Evolutionary conservation across 1,140 invertebrate species (phyloP).

Genomic region (Pachypeltis micranthus): DNA sequence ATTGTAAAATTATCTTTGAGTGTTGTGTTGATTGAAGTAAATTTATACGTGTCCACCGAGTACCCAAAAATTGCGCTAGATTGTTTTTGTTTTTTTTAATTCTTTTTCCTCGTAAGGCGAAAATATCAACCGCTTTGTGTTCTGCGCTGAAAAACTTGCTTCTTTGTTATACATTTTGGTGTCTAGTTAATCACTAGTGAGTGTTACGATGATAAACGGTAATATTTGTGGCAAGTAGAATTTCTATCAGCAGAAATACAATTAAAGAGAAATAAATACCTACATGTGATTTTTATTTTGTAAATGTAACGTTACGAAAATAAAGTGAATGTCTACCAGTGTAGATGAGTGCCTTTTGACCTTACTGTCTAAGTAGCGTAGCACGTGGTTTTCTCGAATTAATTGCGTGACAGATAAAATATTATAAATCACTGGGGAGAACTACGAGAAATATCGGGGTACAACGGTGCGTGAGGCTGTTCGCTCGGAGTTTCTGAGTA

Average conservation of each 20-base stretch:
- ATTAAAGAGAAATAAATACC: background rate
- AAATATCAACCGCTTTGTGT: too few species aligned
- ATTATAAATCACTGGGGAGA: too few species aligned
- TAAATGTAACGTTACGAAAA: constrained; percentile 3
- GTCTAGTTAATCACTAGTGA: background rate
- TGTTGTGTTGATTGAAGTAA: background rate
- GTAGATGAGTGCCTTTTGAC: too few species aligned
- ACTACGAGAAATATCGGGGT: too few species aligned
- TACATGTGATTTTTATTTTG: constrained; percentile 5
- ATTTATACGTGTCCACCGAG: background rate
- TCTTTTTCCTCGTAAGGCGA: too few species aligned
- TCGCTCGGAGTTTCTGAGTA: too few species aligned
- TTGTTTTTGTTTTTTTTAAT: too few species aligned
- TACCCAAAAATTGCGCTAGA: too few species aligned
- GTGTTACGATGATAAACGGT: background rate
- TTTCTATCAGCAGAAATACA: constrained; percentile 6
- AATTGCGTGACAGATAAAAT: too few species aligned
- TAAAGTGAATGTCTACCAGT: constrained; percentile 6
- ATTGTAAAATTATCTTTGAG: background rate
- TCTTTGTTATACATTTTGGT: constrained; percentile 3
- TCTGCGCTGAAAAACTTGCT: background rate
- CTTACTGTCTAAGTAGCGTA: too few species aligned
- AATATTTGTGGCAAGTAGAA: constrained; percentile 2
- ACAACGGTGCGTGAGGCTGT: too few species aligned
- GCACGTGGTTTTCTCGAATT: too few species aligned